phyloP scores from a whole-genome alignment of 2,113 vertebrate species.

The Bungarus multicinctus region DNA sequence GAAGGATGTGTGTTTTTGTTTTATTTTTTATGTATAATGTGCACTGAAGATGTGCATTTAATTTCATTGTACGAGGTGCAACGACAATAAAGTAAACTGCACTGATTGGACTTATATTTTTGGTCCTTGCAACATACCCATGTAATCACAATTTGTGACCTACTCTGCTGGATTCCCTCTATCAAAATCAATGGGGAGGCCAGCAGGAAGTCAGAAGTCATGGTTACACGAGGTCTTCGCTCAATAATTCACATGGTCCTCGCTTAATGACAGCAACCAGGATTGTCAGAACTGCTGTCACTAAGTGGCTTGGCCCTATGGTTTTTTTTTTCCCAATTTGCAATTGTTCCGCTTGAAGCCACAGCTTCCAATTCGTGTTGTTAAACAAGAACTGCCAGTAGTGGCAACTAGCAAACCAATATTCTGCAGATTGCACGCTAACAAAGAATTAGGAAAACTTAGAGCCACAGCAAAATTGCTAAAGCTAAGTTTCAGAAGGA shows the following conservation, averaged over 20 bases:
- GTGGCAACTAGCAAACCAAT: background rate
- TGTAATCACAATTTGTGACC: background rate
- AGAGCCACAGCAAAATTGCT: conserved; percentile 9
- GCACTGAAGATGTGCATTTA: no score
- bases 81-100: no score
- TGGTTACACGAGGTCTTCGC: background rate
- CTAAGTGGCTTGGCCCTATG: background rate
- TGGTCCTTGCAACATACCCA: background rate
- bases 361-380: background rate
- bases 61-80: no score
- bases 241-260: background rate
- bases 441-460: background rate
- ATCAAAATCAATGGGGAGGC: background rate
- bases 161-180: background rate
- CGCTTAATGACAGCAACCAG: background rate
- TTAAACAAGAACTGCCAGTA: background rate
- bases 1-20: no score
- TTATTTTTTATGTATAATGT: no score
- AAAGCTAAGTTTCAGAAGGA: conserved; percentile 6
- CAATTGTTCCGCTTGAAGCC: background rate
- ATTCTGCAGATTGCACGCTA: background rate
- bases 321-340: background rate
- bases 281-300: background rate
- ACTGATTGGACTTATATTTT: background rate
- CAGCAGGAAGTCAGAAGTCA: background rate